Evolutionary conservation across 1,140 invertebrate genomes (phyloP).

Genomic region (Aphis gossypii): DNA sequence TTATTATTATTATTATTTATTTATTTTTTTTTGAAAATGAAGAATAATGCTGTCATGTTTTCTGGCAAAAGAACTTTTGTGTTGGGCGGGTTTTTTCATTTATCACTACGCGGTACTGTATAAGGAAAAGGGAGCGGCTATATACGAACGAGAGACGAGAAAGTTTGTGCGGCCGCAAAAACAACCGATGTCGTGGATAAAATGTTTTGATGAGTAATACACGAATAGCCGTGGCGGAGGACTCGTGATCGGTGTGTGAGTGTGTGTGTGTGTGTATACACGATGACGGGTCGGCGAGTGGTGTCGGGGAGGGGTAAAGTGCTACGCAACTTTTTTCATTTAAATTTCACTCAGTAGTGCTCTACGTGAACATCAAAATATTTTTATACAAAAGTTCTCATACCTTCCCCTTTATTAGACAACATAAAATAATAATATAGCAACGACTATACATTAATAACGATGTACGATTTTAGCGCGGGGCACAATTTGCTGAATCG

Average conservation of each 20-base stretch:
- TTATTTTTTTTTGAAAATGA: slow-evolving; percentile 20
- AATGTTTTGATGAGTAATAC: slow-evolving; percentile 52
- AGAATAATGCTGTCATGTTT: slow-evolving; percentile 52
- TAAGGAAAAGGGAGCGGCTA: slow-evolving; percentile 24
- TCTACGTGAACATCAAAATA: slow-evolving; percentile 18
- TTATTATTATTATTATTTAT: slow-evolving; percentile 42
- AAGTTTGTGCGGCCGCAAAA: slow-evolving; percentile 52
- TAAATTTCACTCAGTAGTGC: slow-evolving; percentile 24
- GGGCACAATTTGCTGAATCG: not conserved
- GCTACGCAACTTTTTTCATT: slow-evolving; percentile 47
- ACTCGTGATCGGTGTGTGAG: not conserved
- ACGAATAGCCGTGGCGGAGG: not conserved
- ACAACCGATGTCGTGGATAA: slow-evolving; percentile 37
- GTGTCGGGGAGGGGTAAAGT: not conserved
- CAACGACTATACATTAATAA: not conserved
- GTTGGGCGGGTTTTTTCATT: slow-evolving; percentile 29
- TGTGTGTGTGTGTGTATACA: too few relatives aligned
- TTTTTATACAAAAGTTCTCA: not conserved
- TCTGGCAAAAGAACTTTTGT: slow-evolving; percentile 36
- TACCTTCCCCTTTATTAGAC: not conserved
- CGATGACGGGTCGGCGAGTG: not conserved
- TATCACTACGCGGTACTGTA: slow-evolving; percentile 27
- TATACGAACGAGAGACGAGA: not conserved
- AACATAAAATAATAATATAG: not conserved
- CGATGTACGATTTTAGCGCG: not conserved